A percentile compares a stretch with the other conserved stretches of the same genome.
Evolutionary conservation across 2,797 vertebrate genomes (phyloP).

Genomic region (Anolis apletophallus): DNA sequence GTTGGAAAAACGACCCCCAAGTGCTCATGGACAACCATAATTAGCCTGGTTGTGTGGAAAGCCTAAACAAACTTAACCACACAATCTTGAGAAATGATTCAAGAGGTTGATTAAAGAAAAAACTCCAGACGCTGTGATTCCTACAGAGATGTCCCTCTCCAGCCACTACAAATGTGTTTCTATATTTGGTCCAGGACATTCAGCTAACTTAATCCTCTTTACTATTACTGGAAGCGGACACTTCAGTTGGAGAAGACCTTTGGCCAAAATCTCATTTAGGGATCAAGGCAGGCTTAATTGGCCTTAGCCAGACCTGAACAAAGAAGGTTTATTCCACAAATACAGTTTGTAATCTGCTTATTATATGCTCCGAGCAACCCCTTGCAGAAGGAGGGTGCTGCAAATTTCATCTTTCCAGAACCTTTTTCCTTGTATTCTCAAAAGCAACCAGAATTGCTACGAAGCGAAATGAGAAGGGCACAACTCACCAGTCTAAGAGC

Average conservation of each 20-base stretch:
- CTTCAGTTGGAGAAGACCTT: slow-evolving; percentile 44
- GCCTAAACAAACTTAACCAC: neutral
- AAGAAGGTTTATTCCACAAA: slow-evolving; percentile 71
- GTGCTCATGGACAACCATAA: no score
- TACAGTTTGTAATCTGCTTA: slow-evolving; percentile 70
- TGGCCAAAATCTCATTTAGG: slow-evolving; percentile 73
- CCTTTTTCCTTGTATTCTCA: neutral
- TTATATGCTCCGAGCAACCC: slow-evolving; percentile 63
- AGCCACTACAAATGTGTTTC: slow-evolving; percentile 29
- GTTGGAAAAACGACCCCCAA: neutral
- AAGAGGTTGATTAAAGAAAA: slow-evolving; percentile 3
- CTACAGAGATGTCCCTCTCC: neutral
- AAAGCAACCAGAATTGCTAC: slow-evolving; percentile 15
- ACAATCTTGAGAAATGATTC: neutral
- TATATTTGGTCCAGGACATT: slow-evolving; percentile 49
- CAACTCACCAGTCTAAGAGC: neutral
- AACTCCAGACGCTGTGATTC: slow-evolving; percentile 26
- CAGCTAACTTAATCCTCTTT: slow-evolving; percentile 66
- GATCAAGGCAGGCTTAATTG: slow-evolving; percentile 77
- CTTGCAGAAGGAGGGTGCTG: slow-evolving; percentile 52
- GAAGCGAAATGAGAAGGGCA: slow-evolving; percentile 12
- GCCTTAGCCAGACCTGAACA: slow-evolving; percentile 69
- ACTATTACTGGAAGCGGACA: slow-evolving; percentile 58
- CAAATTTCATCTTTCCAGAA: slow-evolving; percentile 50
- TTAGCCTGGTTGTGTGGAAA: neutral